These are phyloP conservation scores for Antennarius maculatus DNA, from an alignment of 2,797 vertebrate genomes.

Conservation along the genomic window DNA sequence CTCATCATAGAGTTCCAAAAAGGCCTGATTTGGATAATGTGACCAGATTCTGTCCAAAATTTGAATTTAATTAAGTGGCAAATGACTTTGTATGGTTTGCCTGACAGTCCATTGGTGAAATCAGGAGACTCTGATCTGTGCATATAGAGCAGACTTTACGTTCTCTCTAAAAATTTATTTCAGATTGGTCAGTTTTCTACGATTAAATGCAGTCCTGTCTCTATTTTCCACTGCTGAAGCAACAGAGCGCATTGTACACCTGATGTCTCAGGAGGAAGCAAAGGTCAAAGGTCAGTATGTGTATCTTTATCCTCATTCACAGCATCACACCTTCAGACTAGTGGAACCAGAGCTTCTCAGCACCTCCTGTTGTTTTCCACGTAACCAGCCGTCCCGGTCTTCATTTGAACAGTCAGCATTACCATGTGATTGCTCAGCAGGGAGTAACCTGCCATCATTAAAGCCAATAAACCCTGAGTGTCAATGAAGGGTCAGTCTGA, in stretches of 20 bases:
- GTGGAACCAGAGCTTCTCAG: slow-evolving; percentile 15
- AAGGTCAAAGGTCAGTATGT: slow-evolving; percentile 43
- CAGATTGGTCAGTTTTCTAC: neutral
- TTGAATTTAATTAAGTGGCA: no score
- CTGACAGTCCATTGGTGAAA: no score
- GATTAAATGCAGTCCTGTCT: neutral
- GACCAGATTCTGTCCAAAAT: no score
- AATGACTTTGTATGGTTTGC: no score
- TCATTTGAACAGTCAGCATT: slow-evolving; percentile 43
- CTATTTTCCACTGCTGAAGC: neutral
- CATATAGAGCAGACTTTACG: no score
- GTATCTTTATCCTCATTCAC: slow-evolving; percentile 23
- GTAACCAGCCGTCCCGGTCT: slow-evolving; percentile 11
- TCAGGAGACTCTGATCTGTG: no score
- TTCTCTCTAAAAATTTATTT: neutral
- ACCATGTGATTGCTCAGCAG: slow-evolving; percentile 74
- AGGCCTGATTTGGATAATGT: no score
- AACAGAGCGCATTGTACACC: slow-evolving; percentile 10
- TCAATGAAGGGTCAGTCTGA: slow-evolving; percentile 64
- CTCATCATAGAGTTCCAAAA: no score
- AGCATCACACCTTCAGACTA: slow-evolving; percentile 28
- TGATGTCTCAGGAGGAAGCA: slow-evolving; percentile 5
- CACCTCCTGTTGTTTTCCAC: slow-evolving; percentile 38
- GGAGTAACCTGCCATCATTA: slow-evolving; percentile 70
- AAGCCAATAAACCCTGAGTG: slow-evolving; percentile 60